Evolutionary conservation across 2,888 invertebrate genomes (phyloP), one percentile per base, ranked within the genome.

Genomic region (Eristalinus sepulchralis): DNA sequence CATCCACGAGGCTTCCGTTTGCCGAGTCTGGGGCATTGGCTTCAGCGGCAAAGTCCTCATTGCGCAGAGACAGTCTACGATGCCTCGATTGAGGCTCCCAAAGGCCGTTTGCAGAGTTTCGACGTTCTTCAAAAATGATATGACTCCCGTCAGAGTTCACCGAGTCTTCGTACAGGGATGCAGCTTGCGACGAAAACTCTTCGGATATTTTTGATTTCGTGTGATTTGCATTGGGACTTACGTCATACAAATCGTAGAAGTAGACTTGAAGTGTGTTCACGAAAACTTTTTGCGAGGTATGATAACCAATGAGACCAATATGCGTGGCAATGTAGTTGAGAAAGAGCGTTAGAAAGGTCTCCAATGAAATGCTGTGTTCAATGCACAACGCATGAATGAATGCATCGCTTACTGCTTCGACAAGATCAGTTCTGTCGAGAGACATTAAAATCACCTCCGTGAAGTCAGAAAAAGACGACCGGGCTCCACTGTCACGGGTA

Each of bases 281-380:
- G 60, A 94, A 92, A 0, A 94, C 93, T 88, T 91, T 91, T 81
- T 88, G 93, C 79, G 90, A 93, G 85, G 89, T 93, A 90, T 89
- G 92, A 90, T 91, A 93, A 90, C 90, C 93, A 90, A 90, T 94
- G 93, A 90, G 94, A 89, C 95, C 95, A 36, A 95, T 94, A 88
- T 95, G 93, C n/a, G 95, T 94, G 5, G 95, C 95, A 79, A 95
- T 92, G 90, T 95, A 95, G 83, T 95, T 95, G 77, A 95, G 90
- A 89, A 95, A 95, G 11, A 95, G 93, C 92, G 95, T 93, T 6
- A 93, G 90, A 82, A 92, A 88, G 20, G 90, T 89, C 31, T 92
- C 92, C 75, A 93, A 88, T 6, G 90, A 89, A 64, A 92, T 89
- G 70, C 90, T 90, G 62, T 91, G 92, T 88, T 91, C 91, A 34